Evolutionary conservation across 1,140 invertebrate species (phyloP).

Genomic region (Thalassaphorura encarpata): DNA sequence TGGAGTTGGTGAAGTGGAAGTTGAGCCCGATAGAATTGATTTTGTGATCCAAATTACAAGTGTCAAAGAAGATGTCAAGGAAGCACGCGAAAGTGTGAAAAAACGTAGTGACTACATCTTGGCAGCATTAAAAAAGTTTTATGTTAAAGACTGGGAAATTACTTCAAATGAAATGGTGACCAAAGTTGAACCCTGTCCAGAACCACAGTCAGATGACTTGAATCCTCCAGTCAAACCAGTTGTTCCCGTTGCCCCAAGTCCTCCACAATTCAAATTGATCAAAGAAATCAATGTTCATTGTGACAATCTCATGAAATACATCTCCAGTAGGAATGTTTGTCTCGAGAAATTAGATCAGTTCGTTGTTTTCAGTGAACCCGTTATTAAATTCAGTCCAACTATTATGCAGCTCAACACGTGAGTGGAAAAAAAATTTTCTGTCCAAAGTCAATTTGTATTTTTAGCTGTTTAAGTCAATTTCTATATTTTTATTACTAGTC

Average conservation of each 20-base stretch:
- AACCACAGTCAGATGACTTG: background rate
- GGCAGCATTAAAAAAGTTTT: constrained; percentile 9
- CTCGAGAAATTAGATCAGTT: constrained; percentile 19
- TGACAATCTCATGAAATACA: constrained; percentile 11
- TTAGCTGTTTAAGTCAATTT: background rate
- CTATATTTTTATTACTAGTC: background rate
- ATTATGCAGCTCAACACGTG: constrained; percentile 1
- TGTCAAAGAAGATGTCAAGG: constrained; percentile 3
- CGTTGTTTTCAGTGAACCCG: constrained; percentile 15
- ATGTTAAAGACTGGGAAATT: background rate
- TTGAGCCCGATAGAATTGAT: constrained; percentile 16
- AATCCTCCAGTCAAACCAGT: constrained; percentile 4
- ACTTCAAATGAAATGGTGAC: background rate
- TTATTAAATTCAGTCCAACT: constrained; percentile 11
- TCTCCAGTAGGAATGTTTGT: constrained; percentile 9
- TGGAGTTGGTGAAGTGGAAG: constrained; percentile 8
- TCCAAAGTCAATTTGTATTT: background rate
- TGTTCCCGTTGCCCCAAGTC: background rate
- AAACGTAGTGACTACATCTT: constrained; percentile 23
- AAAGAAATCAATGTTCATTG: constrained; percentile 17
- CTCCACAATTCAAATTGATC: background rate
- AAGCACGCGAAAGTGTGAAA: constrained; percentile 10
- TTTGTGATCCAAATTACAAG: constrained; percentile 19
- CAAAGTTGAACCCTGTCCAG: background rate
- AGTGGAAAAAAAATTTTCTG: background rate